phyloP scores from a whole-genome alignment of 2,797 vertebrate species.

The Sarcophilus harrisii region DNA sequence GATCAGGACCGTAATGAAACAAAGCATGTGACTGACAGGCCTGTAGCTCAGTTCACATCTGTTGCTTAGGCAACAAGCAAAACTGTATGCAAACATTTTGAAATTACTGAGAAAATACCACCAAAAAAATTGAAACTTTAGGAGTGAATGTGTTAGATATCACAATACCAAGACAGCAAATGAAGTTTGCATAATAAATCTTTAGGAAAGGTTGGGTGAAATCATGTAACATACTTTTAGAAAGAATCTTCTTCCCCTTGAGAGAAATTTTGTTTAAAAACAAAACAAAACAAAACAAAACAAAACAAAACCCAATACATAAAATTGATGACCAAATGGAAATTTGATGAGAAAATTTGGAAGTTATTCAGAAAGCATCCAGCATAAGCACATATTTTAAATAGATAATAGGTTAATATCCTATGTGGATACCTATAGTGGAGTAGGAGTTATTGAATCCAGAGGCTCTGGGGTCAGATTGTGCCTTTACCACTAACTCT shows the following conservation, averaged over 20 bases:
- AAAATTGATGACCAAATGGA: neutral
- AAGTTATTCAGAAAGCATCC: neutral
- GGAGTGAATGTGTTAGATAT: constrained; percentile 5
- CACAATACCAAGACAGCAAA: neutral
- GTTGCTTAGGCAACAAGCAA: constrained; percentile 55
- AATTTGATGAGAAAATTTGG: neutral
- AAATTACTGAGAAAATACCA: constrained; percentile 39
- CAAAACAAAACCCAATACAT: neutral
- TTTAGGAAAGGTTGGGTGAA: neutral
- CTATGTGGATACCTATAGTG: neutral
- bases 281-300: neutral
- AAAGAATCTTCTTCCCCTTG: neutral
- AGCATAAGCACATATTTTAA: neutral
- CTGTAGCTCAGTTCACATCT: constrained; percentile 36
- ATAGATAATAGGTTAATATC: neutral
- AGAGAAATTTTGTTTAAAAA: neutral
- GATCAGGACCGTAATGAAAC: constrained; percentile 43
- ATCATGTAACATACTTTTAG: neutral
- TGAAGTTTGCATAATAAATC: neutral
- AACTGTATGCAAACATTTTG: constrained; percentile 30
- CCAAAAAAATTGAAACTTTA: constrained; percentile 17
- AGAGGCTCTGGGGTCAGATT: neutral
- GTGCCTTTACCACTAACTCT: neutral
- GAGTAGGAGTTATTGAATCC: neutral
- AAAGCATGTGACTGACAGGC: constrained; percentile 33